Conservation (phyloP, 2,797 vertebrate genomes). For the Mycteria americana region DNA sequence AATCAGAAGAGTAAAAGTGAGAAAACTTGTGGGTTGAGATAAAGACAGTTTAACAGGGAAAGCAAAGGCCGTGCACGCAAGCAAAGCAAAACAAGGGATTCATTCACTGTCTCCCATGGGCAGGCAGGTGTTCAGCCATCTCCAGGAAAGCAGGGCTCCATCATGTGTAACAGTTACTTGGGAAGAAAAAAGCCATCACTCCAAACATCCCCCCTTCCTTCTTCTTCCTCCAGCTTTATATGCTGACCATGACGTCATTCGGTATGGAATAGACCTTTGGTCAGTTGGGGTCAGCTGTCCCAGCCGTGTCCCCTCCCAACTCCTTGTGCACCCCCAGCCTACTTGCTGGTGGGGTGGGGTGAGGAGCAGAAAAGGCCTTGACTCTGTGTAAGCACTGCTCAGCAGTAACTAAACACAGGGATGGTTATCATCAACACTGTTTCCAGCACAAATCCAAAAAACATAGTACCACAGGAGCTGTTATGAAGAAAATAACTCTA, state of each 20-base stretch:
- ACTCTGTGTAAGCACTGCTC: background rate
- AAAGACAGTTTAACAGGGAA: background rate
- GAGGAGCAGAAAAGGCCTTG: background rate
- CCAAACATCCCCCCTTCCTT: accelerated
- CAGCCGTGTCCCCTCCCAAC: background rate
- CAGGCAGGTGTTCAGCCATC: background rate
- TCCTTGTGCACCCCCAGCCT: background rate
- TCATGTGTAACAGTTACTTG: accelerated
- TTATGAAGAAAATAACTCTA: background rate
- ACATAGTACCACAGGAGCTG: background rate
- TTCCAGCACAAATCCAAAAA: background rate
- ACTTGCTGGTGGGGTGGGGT: accelerated
- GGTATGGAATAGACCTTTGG: background rate
- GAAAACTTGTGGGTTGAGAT: background rate
- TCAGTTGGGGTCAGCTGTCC: background rate
- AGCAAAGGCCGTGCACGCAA: background rate
- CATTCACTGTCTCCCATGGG: accelerated
- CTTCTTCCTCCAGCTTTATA: background rate
- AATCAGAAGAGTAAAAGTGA: background rate
- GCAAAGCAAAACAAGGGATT: background rate
- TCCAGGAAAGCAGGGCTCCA: background rate
- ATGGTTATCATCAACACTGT: background rate
- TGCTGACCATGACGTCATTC: background rate
- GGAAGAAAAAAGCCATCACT: background rate
- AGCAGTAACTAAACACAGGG: background rate